These are phyloP conservation scores for Trigoniulus corallinus DNA, from an alignment of 1,140 invertebrate genomes.

Conservation along the genomic window DNA sequence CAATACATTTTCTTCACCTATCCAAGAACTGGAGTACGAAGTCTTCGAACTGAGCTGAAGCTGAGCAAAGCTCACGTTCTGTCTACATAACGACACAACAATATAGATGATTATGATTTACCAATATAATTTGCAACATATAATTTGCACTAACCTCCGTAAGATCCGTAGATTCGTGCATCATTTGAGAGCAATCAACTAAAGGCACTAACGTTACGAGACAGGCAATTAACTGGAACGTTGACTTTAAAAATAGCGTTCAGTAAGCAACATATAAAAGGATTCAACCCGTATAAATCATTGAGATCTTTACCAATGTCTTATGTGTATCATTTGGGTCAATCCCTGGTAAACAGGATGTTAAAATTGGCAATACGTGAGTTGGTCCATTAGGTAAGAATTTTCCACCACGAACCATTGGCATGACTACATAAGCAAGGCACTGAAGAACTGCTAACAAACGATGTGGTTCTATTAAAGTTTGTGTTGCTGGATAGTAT, in stretches of 20 bases:
- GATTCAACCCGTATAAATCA: background rate
- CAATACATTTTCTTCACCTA: constrained; percentile 20
- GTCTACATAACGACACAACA: constrained; percentile 26
- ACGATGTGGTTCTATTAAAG: constrained; percentile 69
- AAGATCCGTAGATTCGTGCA: constrained; percentile 43
- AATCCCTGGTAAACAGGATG: constrained; percentile 64
- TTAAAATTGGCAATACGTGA: constrained; percentile 62
- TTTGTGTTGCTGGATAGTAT: constrained; percentile 59
- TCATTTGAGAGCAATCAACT: constrained; percentile 62
- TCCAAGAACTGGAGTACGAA: constrained; percentile 77
- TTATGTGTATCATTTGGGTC: constrained; percentile 82
- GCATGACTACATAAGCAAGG: constrained; percentile 47
- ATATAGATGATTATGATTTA: background rate
- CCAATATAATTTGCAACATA: constrained; percentile 18
- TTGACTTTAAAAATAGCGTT: constrained; percentile 20
- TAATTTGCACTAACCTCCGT: too few relatives aligned
- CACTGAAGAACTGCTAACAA: constrained; percentile 61
- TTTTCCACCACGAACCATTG: constrained; percentile 43
- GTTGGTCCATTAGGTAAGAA: constrained; percentile 56
- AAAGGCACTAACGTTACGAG: constrained; percentile 59
- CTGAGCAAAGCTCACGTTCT: constrained; percentile 54
- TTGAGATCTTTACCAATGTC: constrained; percentile 39
- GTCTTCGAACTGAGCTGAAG: constrained; percentile 69
- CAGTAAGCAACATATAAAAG: constrained; percentile 2
- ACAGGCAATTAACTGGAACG: constrained; percentile 58